Evolutionary conservation across 2,113 vertebrate genomes (phyloP), one percentile per base, ranked within the genome.

Genomic region (Ochotona curzoniae): DNA sequence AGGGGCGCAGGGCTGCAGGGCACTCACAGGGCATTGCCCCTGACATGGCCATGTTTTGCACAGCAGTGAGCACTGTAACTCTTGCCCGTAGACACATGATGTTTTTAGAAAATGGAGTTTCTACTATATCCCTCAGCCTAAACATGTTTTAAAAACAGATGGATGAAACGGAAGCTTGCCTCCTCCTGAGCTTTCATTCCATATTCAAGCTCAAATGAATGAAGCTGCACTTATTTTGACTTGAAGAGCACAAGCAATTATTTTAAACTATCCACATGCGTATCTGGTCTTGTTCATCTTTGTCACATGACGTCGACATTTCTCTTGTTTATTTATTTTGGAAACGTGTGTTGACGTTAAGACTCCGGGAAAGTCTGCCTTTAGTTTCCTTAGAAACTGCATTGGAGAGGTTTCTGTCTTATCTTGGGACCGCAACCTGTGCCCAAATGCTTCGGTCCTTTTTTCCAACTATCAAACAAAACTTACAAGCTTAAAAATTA

Each of bases 341-440:
- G n/a, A 38, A 75, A 15, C 9, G 35, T 10, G 6, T 1, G n/a
- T 4, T 38, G 66, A 28, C 2, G 10, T 8, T 26, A 9, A 8
- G 5, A 2, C 10, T 23, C 12, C 73, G 0, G 4, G 28, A 15
- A 30, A 26, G 51, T 30, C 14, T 3, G n/a, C 44, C 5, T n/a
- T 6, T 0, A 1, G 10, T 23, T 30, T 5, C 17, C 30, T 1
- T 20, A 25, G 13, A 32, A 32, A 11, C 8, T 38, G 0, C 3
- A 0, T 49, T 8, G 74, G 57, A 63, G 44, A 74, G 2, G 32
- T 15, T 18, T 10, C 21, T 32, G 64, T 89, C 20, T 5, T 8
- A 7, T 25, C 64, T 70, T 73, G 5, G 26, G 28, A 89, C 32
- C 2, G 25, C 7, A 32, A 23, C 66, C 21, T n/a, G 10, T 8